phyloP scores from a whole-genome alignment of 2,113 vertebrate species.

The Macaca mulatta region DNA sequence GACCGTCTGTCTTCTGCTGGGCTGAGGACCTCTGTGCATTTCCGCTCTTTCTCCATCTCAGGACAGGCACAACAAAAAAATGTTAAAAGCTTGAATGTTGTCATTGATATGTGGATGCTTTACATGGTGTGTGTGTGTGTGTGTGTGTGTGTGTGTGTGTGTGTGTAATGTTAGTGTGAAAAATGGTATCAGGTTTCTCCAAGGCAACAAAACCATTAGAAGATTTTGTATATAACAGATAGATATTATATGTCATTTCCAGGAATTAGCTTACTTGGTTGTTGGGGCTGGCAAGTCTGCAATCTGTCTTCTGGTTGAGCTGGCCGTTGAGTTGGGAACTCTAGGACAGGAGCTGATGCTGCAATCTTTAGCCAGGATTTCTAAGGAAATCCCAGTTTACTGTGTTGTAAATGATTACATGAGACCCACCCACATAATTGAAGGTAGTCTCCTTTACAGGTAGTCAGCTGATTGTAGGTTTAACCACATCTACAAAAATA shows the following conservation, averaged over 20 bases:
- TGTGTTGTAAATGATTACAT: neutral
- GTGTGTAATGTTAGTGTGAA: neutral
- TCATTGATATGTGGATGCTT: neutral
- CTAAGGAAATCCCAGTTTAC: neutral
- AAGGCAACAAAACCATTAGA: neutral
- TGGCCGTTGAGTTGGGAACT: neutral
- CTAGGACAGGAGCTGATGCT: neutral
- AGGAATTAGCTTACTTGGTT: neutral
- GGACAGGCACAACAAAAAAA: neutral
- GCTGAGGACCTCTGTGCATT: neutral
- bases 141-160: neutral
- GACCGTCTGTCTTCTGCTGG: neutral
- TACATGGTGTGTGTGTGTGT: neutral
- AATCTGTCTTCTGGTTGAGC: neutral
- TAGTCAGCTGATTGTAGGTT: neutral
- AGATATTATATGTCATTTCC: neutral
- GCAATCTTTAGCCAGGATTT: neutral
- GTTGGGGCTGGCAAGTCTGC: neutral
- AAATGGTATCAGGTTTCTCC: neutral
- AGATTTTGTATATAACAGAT: neutral
- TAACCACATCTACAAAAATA: neutral
- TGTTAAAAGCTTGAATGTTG: neutral
- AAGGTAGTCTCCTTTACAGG: neutral
- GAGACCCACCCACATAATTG: neutral
- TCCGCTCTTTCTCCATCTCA: neutral